Conservation (phyloP, 1,140 invertebrate species). For the Drosophila carrolli region DNA sequence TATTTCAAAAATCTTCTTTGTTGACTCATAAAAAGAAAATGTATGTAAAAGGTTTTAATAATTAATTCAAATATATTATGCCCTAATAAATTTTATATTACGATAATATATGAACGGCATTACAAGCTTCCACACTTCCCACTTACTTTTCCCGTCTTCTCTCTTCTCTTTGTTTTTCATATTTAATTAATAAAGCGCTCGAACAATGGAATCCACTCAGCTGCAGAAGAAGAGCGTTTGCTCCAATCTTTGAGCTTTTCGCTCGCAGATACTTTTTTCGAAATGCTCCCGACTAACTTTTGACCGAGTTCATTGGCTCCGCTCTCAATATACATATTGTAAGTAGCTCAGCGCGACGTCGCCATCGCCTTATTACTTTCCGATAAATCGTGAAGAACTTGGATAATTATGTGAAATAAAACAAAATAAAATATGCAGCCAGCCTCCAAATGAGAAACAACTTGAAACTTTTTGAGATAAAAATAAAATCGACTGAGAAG, state of each 20-base stretch:
- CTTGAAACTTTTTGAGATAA: slow-evolving; percentile 48
- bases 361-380: slow-evolving; percentile 59
- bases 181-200: slow-evolving; percentile 74
- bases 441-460: slow-evolving; percentile 13
- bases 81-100: no score
- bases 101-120: not conserved
- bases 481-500: slow-evolving; percentile 49
- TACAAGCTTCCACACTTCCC: not conserved
- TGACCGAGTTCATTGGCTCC: slow-evolving; percentile 59
- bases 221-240: slow-evolving; percentile 19
- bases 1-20: no score
- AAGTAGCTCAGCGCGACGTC: slow-evolving; percentile 45
- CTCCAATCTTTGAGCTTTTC: slow-evolving; percentile 59
- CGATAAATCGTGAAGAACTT: slow-evolving; percentile 53
- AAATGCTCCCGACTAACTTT: not conserved
- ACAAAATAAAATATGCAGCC: slow-evolving; percentile 15
- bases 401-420: slow-evolving; percentile 1
- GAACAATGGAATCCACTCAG: slow-evolving; percentile 72
- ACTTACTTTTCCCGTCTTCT: slow-evolving; percentile 5
- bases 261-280: slow-evolving; percentile 12
- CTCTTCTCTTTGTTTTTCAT: slow-evolving; percentile 34
- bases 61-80: no score
- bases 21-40: no score
- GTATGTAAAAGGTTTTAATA: no score
- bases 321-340: slow-evolving; percentile 32